A percentile compares a stretch with the other conserved stretches of the same genome.
Evolutionary conservation across 2,888 invertebrate species (phyloP).

Genomic region (Vannuccia rotundouncinata): DNA sequence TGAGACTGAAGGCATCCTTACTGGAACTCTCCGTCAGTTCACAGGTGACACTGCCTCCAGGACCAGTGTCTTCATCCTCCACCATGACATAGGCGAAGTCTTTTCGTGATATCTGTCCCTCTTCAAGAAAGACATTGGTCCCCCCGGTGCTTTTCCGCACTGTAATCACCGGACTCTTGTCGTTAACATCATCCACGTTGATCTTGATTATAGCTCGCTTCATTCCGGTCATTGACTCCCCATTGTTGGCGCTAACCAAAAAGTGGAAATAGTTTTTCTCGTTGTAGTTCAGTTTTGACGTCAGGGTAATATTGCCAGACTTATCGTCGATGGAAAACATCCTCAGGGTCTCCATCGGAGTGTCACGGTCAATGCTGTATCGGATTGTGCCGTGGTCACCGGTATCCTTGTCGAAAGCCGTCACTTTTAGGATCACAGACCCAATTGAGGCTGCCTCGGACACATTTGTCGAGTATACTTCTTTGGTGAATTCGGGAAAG

Average conservation of each 20-base stretch:
- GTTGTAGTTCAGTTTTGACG: background rate
- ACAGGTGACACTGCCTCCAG: conserved; percentile 15
- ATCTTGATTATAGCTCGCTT: conserved; percentile 1
- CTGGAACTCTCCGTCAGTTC: background rate
- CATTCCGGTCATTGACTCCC: background rate
- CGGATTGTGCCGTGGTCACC: background rate
- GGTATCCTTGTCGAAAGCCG: conserved; percentile 1
- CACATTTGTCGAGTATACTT: background rate
- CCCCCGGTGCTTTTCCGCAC: background rate
- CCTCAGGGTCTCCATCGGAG: background rate
- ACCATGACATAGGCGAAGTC: conserved; percentile 27
- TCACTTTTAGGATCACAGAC: background rate
- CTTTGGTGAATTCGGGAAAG: background rate
- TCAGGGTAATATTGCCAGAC: conserved; percentile 12
- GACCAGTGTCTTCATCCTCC: background rate
- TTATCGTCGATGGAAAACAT: background rate
- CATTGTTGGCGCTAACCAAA: conserved; percentile 14
- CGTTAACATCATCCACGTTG: conserved; percentile 20
- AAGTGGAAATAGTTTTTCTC: background rate
- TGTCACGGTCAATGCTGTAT: conserved; percentile 9
- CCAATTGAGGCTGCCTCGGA: background rate
- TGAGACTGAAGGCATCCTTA: background rate
- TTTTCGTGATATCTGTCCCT: background rate
- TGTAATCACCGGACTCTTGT: conserved; percentile 14
- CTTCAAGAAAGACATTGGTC: conserved; percentile 1